Evolutionary conservation across 2,888 invertebrate genomes (phyloP), one percentile per base, ranked within the genome.

Genomic region (Aporophyla lueneburgensis): DNA sequence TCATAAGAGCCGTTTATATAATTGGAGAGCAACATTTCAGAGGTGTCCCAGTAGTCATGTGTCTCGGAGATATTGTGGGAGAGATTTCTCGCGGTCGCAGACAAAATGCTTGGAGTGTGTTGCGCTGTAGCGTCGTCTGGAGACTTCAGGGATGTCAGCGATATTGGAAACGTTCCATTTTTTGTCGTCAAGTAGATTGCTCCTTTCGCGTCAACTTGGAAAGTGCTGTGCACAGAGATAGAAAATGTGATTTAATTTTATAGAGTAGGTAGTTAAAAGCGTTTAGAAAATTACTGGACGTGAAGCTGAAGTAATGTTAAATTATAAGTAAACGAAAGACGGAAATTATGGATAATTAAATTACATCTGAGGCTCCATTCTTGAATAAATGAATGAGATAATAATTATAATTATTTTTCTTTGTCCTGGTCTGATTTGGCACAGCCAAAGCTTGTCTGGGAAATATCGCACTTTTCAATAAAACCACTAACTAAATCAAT

Each of bases 121-220:
- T 92, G 91, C 87, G 91, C 86, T 90, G 92, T 91, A 87, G 89
- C 87, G 87, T 86, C 93, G 91, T 93, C 94, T 71, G 90, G 93
- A 87, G 94, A 89, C 88, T 92, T 92, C 89, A 92, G 88, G 89
- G 95, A 93, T 89, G 95, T 93, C 93, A 96, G 93, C 92, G 93
- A 92, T 95, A 96, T 96, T 95, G 96, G 96, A 93, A 95, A 96
- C 88, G 96, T 96, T 93, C 94, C 96, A 94, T 96, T 96, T 93
- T 95, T 94, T 90, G 95, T 95, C 89, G 96, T 95, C 94, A 96
- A 95, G 93, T 95, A 96, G 91, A 96, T 93, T 85, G 96, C 95
- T 92, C 96, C 96, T 93, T 96, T 96, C 81, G 93, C 93, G 87
- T 94, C 93, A 83, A 89, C 93, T 86, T 90, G 90, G 81, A 91